Base-by-base conservation (phyloP, 2,888 invertebrate genomes). In the Drosophila emarginata region DNA sequence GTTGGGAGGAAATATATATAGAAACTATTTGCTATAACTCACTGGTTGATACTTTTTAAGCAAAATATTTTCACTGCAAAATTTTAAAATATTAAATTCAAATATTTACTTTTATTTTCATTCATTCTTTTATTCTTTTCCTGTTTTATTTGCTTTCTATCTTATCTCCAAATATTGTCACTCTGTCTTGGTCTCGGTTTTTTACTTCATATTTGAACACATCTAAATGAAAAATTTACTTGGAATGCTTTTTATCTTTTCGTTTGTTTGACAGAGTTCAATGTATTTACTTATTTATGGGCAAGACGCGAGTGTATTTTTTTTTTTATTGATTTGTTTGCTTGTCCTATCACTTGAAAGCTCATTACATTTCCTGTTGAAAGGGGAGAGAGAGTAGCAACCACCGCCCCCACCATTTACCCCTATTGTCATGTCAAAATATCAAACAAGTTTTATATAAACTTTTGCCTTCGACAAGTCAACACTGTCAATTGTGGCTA, bases 401-500 rank as follows among this genome's bases (percentile, higher is more conserved):
- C 11, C 32, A 1, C 32, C 2, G 2, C 9, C 11, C 32, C 28
- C 28, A 4, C 1, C 6, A 23, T 23, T 26, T 36, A 36, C 37
- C 37, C 37, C 37, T 7, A 36, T 11, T 36, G 36, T 37, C 37
- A n/a, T 45, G 40, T 18, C 40, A 45, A 40, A 40, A 40, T 5
- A 15, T 1, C 9, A 7, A 18, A 45, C 45, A 45, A 21, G 12
- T 45, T 45, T 18, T 9, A 18, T 9, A 18, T 28, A 32, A 54
- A 26, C 32, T 54, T 37, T 9, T 26, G 51, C 23, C 15, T 39
- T 54, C 7, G n/a, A 32, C 53, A 32, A 36, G 18, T 54, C 54
- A 54, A 32, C 11, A 32, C 54, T 54, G 54, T 54, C 54, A 54
- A 54, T 54, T 54, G 36, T 32, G 32, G 54, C 54, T 54, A 36